Conservation (phyloP, 2,888 invertebrate species). For the Tortrix viridana region DNA sequence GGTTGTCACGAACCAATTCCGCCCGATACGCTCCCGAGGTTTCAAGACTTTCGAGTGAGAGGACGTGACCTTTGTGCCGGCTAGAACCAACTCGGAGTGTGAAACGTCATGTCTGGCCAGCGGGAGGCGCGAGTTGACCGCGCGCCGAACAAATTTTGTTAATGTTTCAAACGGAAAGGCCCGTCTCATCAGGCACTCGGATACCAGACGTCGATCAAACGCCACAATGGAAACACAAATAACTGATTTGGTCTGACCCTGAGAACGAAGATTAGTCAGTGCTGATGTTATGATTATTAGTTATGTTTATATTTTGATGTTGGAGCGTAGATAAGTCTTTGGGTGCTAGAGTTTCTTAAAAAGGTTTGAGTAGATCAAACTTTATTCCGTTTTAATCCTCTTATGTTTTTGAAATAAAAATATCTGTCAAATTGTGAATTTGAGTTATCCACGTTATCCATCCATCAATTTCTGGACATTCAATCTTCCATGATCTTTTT, state of each 20-base stretch:
- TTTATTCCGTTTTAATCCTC: too few species aligned
- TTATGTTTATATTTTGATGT: conserved; percentile 19
- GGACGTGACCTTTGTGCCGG: conserved; percentile 77
- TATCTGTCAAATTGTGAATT: too few species aligned
- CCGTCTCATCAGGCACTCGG: conserved; percentile 52
- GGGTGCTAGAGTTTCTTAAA: too few species aligned
- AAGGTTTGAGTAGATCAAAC: too few species aligned
- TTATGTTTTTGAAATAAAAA: too few species aligned
- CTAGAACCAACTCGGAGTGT: conserved; percentile 73
- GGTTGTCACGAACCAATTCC: conserved; percentile 82
- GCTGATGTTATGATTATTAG: conserved; percentile 57
- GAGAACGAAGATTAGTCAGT: conserved; percentile 70
- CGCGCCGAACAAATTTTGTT: conserved; percentile 54
- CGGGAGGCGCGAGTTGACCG: conserved; percentile 61
- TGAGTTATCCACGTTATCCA: too few species aligned
- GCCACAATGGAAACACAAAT: conserved; percentile 62
- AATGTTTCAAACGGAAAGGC: conserved; percentile 64
- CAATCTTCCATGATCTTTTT: too few species aligned
- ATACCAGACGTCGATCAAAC: conserved; percentile 79
- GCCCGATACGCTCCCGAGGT: conserved; percentile 72
- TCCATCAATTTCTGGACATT: too few species aligned
- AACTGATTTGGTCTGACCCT: conserved; percentile 68
- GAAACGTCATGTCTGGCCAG: conserved; percentile 77
- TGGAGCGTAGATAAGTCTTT: background rate
- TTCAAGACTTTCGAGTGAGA: conserved; percentile 68